Evolutionary conservation across 2,888 invertebrate genomes (phyloP), one percentile per base, ranked within the genome.

Genomic region (Acrocyrtus sp.): DNA sequence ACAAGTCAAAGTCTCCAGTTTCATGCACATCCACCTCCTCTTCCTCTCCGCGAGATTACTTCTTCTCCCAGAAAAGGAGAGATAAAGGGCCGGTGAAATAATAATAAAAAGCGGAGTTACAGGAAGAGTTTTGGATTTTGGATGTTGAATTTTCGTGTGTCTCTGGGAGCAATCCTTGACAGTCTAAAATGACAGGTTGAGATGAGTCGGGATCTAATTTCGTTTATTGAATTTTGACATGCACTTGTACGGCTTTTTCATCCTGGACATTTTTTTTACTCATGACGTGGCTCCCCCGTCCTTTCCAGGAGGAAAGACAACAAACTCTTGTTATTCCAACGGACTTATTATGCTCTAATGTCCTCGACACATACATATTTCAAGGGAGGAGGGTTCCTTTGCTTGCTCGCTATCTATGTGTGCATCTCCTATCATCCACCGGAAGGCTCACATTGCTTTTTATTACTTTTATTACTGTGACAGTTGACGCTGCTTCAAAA

Each of bases 401-500:
- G 26, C 57, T 57, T 21, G 43, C 10, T 57, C 17, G 24, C 41
- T 26, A 17, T 57, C 10, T 26, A 26, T 57, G 19, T 41, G 53
- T 54, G 5, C 50, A 2, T 54, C 34, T 56, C 47, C 45, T 47
- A 21, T 60, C 60, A 70, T 62, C 70, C 72, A 72, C 72, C 72
- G 72, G 72, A 72, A 72, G 66, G 72, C 72, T 72, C 72, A 34
- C 61, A 66, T 72, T 72, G 72, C 72, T 60, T 72, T 72, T 72
- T 66, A 72, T 72, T 72, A 72, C 53, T 72, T 72, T 66, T 72
- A 72, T 72, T 72, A 66, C 72, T 54, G 61, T 66, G 72, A 66
- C 72, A 72, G 72, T 72, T 72, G 72, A 72, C 72, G 72, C 60
- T 72, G n/a, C n/a, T n/a, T n/a, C n/a, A n/a, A n/a, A n/a, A n/a